Evolutionary conservation across 2,113 vertebrate species (phyloP).

Genomic region (Mandrillus leucophaeus): DNA sequence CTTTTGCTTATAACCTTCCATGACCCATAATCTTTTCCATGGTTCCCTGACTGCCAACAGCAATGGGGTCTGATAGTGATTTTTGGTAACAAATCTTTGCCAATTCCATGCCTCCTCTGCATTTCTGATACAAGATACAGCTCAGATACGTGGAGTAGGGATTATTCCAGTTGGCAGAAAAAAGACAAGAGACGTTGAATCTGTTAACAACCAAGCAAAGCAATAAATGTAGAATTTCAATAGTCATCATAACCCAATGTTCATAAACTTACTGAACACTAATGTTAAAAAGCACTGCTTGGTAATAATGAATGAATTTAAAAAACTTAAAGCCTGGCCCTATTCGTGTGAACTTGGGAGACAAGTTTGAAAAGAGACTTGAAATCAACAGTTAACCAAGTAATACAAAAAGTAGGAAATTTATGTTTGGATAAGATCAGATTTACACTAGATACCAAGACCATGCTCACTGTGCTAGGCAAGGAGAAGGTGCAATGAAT

Average conservation of each 20-base stretch:
- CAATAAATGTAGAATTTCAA: neutral
- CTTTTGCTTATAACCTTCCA: neutral
- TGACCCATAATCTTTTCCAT: neutral
- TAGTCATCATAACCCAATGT: neutral
- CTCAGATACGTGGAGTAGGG: neutral
- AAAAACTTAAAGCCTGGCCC: neutral
- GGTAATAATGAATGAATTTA: neutral
- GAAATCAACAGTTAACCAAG: neutral
- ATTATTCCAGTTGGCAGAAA: neutral
- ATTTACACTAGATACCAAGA: neutral
- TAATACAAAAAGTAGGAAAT: neutral
- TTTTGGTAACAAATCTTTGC: neutral
- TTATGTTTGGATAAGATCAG: neutral
- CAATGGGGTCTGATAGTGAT: neutral
- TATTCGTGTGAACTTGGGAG: neutral
- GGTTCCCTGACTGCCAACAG: neutral
- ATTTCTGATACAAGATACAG: neutral
- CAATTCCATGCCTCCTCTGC: neutral
- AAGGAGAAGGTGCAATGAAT: neutral
- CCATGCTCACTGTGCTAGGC: neutral
- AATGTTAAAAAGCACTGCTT: neutral
- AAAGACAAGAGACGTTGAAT: neutral
- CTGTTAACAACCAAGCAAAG: neutral
- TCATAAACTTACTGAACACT: neutral
- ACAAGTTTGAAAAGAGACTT: neutral